These are phyloP conservation scores for Ditula angustiorana DNA, from an alignment of 2,888 invertebrate species.

Conservation along the genomic window DNA sequence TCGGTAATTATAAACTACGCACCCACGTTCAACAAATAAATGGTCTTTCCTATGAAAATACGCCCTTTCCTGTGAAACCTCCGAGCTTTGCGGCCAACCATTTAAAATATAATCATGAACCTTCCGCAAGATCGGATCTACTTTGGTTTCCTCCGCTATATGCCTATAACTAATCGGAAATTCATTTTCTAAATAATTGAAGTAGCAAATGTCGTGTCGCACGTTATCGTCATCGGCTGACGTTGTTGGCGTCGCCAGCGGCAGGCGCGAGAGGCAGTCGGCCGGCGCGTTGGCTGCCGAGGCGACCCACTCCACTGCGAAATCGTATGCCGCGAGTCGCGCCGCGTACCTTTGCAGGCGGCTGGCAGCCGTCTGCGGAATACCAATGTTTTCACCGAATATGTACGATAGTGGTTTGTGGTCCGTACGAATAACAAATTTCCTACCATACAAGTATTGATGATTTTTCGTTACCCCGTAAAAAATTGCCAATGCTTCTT, in stretches of 20 bases:
- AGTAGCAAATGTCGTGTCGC: not conserved
- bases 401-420: not conserved
- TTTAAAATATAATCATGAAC: slow-evolving; percentile 7
- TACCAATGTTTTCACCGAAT: slow-evolving; percentile 2
- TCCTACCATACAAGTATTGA: not conserved
- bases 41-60: slow-evolving; percentile 4
- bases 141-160: slow-evolving; percentile 9
- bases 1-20: slow-evolving; percentile 1
- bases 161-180: slow-evolving; percentile 14
- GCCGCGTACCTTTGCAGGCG: not conserved
- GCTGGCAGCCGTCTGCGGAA: not conserved
- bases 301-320: not conserved
- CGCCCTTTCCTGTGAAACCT: not conserved
- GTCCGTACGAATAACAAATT: not conserved
- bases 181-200: slow-evolving; percentile 16
- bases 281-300: slow-evolving; percentile 10
- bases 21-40: slow-evolving; percentile 6
- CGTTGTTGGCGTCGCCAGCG: too few relatives aligned
- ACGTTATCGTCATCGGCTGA: not conserved
- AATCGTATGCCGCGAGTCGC: not conserved
- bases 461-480: not conserved
- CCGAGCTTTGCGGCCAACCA: slow-evolving; percentile 10
- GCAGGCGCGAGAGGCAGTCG: slow-evolving; percentile 19
- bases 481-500: not conserved
- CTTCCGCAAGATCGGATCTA: slow-evolving; percentile 7